These are phyloP conservation scores for Drosophila borealis DNA, from an alignment of 2,888 invertebrate genomes.

Conservation along the genomic window DNA sequence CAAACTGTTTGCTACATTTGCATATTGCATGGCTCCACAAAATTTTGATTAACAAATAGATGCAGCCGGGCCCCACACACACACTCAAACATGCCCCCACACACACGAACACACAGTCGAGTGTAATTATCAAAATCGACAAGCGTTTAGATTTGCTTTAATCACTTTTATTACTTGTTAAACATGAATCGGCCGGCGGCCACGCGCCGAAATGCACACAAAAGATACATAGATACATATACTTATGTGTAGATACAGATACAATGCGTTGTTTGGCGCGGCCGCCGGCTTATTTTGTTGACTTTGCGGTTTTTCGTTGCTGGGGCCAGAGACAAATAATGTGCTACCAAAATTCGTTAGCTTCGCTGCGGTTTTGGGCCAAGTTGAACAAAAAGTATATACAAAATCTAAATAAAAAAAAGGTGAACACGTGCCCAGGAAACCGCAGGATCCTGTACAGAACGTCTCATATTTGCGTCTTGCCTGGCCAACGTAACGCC, in stretches of 20 bases:
- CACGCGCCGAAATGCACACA: constrained; percentile 37
- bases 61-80: not conserved
- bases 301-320: constrained; percentile 63
- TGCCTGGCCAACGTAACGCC: not conserved
- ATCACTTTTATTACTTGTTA: constrained; percentile 75
- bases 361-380: constrained; percentile 32
- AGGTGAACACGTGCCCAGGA: constrained; percentile 62
- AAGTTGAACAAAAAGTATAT: not conserved
- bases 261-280: constrained; percentile 2
- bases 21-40: constrained; percentile 56
- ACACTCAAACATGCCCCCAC: too few species aligned
- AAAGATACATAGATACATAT: constrained; percentile 18
- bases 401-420: not conserved
- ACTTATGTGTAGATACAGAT: constrained; percentile 10
- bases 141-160: constrained; percentile 70
- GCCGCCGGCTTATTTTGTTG: constrained; percentile 49
- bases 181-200: constrained; percentile 63
- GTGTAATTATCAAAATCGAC: constrained; percentile 52
- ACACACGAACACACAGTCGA: too few species aligned
- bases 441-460: constrained; percentile 67
- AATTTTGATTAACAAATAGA: constrained; percentile 71
- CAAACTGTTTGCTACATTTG: constrained; percentile 39
- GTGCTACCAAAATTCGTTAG: constrained; percentile 28
- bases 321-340: constrained; percentile 39
- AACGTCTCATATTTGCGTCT: constrained; percentile 32